These are phyloP conservation scores for Patella vulgata DNA, from an alignment of 1,140 invertebrate species.

Conservation along the genomic window DNA sequence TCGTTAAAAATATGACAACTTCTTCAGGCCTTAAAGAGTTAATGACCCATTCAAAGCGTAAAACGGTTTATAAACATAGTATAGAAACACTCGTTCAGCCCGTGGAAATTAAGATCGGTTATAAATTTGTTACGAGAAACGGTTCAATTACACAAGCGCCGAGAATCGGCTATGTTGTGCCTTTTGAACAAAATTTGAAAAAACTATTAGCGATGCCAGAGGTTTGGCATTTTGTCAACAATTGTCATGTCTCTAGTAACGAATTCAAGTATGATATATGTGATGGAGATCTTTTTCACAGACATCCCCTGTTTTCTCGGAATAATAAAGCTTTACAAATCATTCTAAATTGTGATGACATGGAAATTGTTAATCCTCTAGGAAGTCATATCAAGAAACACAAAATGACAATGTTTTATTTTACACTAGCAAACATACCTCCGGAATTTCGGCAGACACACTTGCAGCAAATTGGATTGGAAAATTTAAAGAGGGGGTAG, in stretches of 20 bases:
- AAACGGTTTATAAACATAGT: no score
- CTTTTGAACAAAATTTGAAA: conserved; percentile 1
- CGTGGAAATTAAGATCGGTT: no score
- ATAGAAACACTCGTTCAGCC: no score
- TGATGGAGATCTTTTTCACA: conserved; percentile 8
- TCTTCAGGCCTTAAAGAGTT: no score
- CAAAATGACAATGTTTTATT: no score
- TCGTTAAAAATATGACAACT: no score
- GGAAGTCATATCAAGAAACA: conserved; percentile 9
- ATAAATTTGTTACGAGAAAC: no score
- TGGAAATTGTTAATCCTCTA: conserved; percentile 23
- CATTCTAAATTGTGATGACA: conserved; percentile 13
- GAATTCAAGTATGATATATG: conserved; percentile 17
- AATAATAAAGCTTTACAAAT: conserved; percentile 11
- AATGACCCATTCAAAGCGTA: no score
- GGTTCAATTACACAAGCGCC: no score
- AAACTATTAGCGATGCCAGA: conserved; percentile 13
- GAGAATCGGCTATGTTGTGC: conserved; percentile 17
- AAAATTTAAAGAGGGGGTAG: conserved; percentile 13
- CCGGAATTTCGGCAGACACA: conserved; percentile 3
- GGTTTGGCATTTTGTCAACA: conserved; percentile 11
- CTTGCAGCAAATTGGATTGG: conserved; percentile 3
- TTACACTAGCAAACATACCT: no score
- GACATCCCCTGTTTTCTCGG: conserved; percentile 3
- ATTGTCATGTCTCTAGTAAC: conserved; percentile 4